Base-by-base conservation (phyloP, 2,888 invertebrate species). In the Drosophila neonasuta region DNA sequence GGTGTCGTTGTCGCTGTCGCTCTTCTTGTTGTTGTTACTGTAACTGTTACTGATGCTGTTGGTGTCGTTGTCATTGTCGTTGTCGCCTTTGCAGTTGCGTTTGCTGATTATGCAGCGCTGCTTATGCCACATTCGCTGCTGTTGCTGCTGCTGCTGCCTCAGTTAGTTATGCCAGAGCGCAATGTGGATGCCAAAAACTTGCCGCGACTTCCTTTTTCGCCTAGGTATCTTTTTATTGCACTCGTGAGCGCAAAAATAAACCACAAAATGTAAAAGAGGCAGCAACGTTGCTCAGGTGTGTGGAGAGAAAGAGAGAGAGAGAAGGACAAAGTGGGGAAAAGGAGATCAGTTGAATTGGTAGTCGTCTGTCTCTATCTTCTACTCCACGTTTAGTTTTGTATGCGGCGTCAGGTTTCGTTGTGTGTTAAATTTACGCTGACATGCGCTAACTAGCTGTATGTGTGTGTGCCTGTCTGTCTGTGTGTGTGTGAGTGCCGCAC, bases 371-470 rank as follows among this genome's bases (percentile, higher is more conserved):
- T 60, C n/a, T 45, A 29, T 34, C 55, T 45, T 11, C 24, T 41
- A 34, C 59, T 65, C 20, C 39, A 55, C 51, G 56, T 50, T 60
- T 79, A 80, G 68, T 86, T 84, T 84, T 79, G 81, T 81, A 85
- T 87, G 81, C 87, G 68, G 85, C 69, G 65, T 87, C 81, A 87
- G 85, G 87, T 85, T 82, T 76, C 74, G 69, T 45, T 79, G 68
- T 85, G 87, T 81, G 86, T 82, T 81, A 81, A 85, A 81, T 81
- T 85, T 85, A 85, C 87, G 85, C 82, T 85, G 87, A 82, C 80
- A 85, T 77, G 77, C 71, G 69, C 82, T 81, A 87, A 87, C 87
- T 79, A 87, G 82, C 85, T 71, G 42, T 59, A 52, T 56, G 44
- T 57, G 39, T 57, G 39, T 52, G 6, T 52, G 34, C 29, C 15